phyloP scores from a whole-genome alignment of 2,113 vertebrate species.

The Phylloscopus whistleri region DNA sequence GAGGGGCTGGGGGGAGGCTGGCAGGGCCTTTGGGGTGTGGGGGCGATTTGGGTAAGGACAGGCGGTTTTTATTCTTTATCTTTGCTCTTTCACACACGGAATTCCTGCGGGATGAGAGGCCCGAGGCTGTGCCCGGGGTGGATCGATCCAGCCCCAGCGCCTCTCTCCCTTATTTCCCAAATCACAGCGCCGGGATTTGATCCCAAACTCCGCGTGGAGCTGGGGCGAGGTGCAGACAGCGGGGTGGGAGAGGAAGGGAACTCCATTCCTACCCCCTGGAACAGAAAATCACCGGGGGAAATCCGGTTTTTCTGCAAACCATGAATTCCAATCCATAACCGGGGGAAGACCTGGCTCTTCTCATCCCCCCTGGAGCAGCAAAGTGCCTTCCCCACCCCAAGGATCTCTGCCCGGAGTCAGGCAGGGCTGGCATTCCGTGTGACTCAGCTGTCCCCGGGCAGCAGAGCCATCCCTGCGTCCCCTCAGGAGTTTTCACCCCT shows the following conservation, averaged over 20 bases:
- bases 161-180: background rate
- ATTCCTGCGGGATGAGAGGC: background rate
- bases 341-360: background rate
- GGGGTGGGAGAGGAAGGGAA: fast-evolving
- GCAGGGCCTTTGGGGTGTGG: fast-evolving
- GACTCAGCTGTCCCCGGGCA: background rate
- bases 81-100: fast-evolving
- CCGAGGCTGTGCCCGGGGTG: background rate
- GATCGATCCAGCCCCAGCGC: no score
- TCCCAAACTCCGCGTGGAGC: fast-evolving
- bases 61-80: fast-evolving
- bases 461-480: background rate
- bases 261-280: background rate
- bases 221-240: background rate
- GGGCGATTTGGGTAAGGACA: background rate
- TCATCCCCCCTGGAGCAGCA: background rate
- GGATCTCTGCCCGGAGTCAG: background rate
- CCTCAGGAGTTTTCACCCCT: no score
- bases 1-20: background rate
- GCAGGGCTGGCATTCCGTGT: background rate
- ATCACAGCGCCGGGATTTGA: fast-evolving
- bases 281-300: background rate
- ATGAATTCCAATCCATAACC: fast-evolving
- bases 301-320: background rate
- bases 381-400: background rate